These are phyloP conservation scores for Eumerus sabulonum DNA, from an alignment of 2,888 invertebrate genomes.

Conservation along the genomic window DNA sequence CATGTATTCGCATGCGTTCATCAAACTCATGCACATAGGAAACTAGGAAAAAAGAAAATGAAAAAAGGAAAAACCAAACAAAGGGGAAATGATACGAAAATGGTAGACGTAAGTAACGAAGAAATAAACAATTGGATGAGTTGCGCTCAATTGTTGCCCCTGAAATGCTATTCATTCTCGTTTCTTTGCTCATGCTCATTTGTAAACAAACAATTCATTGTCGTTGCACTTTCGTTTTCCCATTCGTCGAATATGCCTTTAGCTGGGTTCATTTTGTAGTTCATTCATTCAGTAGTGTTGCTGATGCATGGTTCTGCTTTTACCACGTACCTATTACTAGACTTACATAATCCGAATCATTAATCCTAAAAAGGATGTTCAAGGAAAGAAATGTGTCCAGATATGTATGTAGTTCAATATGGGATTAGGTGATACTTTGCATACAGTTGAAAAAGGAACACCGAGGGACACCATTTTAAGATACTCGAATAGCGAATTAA, in stretches of 20 bases:
- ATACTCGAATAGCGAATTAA: too few relatives aligned
- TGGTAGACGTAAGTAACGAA: slow-evolving; percentile 20
- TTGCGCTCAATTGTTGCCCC: slow-evolving; percentile 19
- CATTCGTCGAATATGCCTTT: neutral
- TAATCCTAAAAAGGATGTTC: too few relatives aligned
- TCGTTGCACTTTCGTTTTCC: slow-evolving; percentile 1
- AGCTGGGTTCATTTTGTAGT: slow-evolving; percentile 1
- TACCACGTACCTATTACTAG: too few relatives aligned
- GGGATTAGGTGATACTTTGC: too few relatives aligned
- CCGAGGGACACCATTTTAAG: too few relatives aligned
- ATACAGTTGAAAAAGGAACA: too few relatives aligned
- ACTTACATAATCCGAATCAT: too few relatives aligned
- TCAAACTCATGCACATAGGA: slow-evolving; percentile 19
- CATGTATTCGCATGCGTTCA: slow-evolving; percentile 18
- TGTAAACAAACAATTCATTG: slow-evolving; percentile 54
- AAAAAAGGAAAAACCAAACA: neutral
- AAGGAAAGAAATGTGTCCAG: too few relatives aligned
- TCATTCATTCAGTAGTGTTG: slow-evolving; percentile 14
- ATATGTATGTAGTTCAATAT: too few relatives aligned
- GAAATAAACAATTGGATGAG: slow-evolving; percentile 64
- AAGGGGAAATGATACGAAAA: slow-evolving; percentile 37
- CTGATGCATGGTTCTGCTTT: neutral
- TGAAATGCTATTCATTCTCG: neutral
- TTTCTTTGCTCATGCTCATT: slow-evolving; percentile 54
- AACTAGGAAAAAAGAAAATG: neutral